Percentiles rank a stretch among this genome's conserved stretches.
Evolutionary conservation across 2,797 vertebrate species (phyloP).

Genomic region (Margarornis squamiger): DNA sequence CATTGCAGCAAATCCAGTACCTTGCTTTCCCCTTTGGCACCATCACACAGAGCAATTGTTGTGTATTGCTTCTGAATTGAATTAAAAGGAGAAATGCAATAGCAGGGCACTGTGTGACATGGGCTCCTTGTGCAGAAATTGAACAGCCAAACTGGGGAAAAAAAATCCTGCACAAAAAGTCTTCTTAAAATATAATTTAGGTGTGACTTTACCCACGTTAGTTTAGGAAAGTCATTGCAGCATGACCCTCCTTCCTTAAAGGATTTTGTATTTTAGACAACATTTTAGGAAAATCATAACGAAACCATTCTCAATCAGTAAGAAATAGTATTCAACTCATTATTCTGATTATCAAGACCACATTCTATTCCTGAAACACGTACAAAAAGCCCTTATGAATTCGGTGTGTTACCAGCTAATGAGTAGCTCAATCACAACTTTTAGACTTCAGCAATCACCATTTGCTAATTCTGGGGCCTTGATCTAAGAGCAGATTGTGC

Average conservation of each 20-base stretch:
- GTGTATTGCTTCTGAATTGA: neutral
- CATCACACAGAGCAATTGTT: neutral
- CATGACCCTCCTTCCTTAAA: neutral
- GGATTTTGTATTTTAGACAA: neutral
- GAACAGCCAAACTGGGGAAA: neutral
- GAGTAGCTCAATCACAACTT: rapidly evolving
- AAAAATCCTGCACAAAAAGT: neutral
- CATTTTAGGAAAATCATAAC: neutral
- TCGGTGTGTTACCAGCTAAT: neutral
- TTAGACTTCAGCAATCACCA: neutral
- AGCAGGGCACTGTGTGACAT: neutral
- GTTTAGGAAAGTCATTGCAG: neutral
- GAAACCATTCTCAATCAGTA: neutral
- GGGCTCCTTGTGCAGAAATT: neutral
- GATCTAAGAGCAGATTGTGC: neutral
- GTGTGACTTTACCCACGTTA: neutral
- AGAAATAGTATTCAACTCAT: neutral
- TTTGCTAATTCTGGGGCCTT: neutral
- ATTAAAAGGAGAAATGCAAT: neutral
- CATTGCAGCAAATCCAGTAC: neutral
- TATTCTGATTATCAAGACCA: neutral
- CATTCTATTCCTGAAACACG: neutral
- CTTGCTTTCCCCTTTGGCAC: neutral
- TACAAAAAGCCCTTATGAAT: neutral
- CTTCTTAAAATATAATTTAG: neutral